A percentile compares a stretch with the other conserved stretches of the same genome.
Conservation (phyloP, 2,113 vertebrate species). For the Saguinus midas region DNA sequence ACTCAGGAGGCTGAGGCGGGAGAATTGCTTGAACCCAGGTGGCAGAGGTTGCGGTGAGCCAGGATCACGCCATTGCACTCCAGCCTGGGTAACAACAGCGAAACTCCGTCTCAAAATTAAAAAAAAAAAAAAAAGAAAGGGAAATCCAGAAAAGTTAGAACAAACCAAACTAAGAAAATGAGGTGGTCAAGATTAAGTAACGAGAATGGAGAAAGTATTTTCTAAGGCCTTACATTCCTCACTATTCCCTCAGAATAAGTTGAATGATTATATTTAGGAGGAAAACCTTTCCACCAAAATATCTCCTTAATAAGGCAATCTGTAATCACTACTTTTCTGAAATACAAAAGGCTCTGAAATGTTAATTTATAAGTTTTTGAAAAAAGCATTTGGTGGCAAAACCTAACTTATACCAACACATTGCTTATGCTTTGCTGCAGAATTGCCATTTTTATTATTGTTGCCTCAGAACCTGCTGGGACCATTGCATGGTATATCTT, state of each 20-base stretch:
- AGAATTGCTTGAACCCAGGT: too few species aligned
- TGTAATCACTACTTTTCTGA: constrained; percentile 1
- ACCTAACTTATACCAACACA: background rate
- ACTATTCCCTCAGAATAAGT: background rate
- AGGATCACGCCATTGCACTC: too few species aligned
- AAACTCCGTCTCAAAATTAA: too few species aligned
- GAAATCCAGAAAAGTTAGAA: constrained; percentile 22
- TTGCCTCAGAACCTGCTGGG: background rate
- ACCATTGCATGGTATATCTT: background rate
- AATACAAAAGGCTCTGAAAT: background rate
- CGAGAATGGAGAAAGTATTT: background rate
- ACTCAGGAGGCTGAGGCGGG: too few species aligned
- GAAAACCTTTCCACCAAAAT: background rate
- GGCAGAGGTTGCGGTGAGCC: too few species aligned
- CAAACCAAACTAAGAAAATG: background rate
- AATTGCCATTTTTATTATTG: background rate
- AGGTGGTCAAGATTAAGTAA: background rate
- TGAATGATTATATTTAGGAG: background rate
- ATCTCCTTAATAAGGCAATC: background rate
- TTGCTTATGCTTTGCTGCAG: background rate
- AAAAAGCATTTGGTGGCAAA: background rate
- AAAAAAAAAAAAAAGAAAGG: background rate
- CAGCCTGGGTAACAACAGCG: too few species aligned
- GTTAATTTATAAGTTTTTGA: background rate
- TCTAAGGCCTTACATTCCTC: background rate